Percentiles rank a stretch among this genome's conserved stretches.
Conservation (phyloP, 2,888 invertebrate species). For the Apantesis nais region DNA sequence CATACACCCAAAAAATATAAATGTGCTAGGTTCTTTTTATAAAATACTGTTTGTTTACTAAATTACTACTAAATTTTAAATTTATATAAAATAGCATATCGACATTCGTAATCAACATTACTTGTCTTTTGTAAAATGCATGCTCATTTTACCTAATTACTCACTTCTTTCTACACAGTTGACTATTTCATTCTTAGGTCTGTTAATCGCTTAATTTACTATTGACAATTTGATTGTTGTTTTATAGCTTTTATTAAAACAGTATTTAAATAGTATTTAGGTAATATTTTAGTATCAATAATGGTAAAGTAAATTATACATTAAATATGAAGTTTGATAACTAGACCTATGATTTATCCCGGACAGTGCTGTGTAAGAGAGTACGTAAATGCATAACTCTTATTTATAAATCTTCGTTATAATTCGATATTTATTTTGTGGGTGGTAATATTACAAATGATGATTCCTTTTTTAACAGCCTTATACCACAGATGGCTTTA, state of each 20-base stretch:
- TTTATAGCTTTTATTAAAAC: background rate
- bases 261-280: background rate
- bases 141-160: background rate
- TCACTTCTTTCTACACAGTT: too few species aligned
- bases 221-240: background rate
- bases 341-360: background rate
- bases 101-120: background rate
- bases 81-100: background rate
- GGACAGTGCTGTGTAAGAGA: background rate
- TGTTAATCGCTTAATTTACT: background rate
- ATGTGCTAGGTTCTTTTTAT: background rate
- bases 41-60: background rate
- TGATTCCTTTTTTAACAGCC: background rate
- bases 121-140: background rate
- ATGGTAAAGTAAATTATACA: background rate
- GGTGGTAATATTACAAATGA: background rate
- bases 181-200: too few species aligned
- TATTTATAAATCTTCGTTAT: background rate
- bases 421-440: background rate
- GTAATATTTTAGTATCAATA: background rate
- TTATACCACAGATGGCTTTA: background rate
- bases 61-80: too few species aligned
- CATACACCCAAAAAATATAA: background rate
- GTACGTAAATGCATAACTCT: background rate
- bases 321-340: background rate